Percentiles rank a stretch among this genome's conserved stretches.
Conservation (phyloP, 2,888 invertebrate genomes). For the Lacanobia oleracea region DNA sequence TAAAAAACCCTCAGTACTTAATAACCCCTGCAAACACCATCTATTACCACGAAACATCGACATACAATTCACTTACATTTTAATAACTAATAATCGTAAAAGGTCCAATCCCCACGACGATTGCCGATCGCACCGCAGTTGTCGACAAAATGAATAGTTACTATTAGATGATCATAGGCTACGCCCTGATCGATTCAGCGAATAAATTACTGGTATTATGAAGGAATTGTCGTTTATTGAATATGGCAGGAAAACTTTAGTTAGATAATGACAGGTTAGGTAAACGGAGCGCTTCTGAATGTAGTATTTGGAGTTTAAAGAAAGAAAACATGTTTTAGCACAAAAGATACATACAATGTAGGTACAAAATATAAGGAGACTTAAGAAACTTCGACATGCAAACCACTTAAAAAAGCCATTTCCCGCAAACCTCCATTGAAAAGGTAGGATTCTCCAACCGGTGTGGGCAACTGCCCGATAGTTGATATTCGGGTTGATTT, state of each 20-base stretch:
- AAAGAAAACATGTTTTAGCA: too few relatives aligned
- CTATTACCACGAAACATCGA: constrained; percentile 32
- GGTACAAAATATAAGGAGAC: too few relatives aligned
- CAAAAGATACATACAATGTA: too few relatives aligned
- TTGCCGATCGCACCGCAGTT: constrained; percentile 61
- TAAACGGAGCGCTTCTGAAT: too few relatives aligned
- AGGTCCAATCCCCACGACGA: constrained; percentile 74
- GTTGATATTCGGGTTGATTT: too few relatives aligned
- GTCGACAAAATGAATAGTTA: constrained; percentile 61
- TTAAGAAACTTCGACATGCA: too few relatives aligned
- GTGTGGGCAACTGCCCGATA: too few relatives aligned
- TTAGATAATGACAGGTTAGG: constrained; percentile 1
- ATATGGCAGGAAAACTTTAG: not conserved
- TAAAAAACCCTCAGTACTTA: too few relatives aligned
- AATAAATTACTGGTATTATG: constrained; percentile 30
- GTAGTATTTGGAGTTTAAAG: too few relatives aligned
- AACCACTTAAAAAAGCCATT: too few relatives aligned
- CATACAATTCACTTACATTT: constrained; percentile 71
- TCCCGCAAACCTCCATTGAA: too few relatives aligned
- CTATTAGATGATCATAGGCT: constrained; percentile 38
- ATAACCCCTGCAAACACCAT: not conserved
- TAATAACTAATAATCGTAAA: constrained; percentile 73
- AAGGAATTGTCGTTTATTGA: constrained; percentile 11
- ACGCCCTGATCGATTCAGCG: constrained; percentile 34
- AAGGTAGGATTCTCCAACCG: too few relatives aligned